phyloP scores from a whole-genome alignment of 2,888 invertebrate species.

The Athalia circularis region DNA sequence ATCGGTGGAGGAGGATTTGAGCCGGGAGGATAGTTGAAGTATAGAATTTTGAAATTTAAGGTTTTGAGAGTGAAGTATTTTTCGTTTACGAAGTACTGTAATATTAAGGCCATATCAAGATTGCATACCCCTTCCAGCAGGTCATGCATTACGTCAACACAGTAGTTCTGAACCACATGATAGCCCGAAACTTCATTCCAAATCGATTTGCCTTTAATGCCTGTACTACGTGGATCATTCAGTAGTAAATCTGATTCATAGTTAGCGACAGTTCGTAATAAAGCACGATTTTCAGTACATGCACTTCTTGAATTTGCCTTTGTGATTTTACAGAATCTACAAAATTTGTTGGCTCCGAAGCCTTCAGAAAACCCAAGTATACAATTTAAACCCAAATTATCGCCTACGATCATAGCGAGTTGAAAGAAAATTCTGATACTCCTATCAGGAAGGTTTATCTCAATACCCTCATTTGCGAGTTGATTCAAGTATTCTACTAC shows the following conservation, averaged over 20 bases:
- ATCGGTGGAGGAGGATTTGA: conserved; percentile 47
- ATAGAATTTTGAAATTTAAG: conserved; percentile 45
- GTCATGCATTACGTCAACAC: conserved; percentile 49
- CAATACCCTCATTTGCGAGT: conserved; percentile 15
- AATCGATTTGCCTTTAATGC: conserved; percentile 39
- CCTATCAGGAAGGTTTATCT: conserved; percentile 55
- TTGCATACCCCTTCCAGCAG: too few relatives aligned
- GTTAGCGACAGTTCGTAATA: not conserved
- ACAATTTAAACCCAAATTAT: conserved; percentile 7
- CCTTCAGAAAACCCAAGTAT: conserved; percentile 16
- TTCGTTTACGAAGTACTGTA: not conserved
- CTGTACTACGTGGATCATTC: conserved; percentile 5
- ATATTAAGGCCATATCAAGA: too few relatives aligned
- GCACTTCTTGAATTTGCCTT: not conserved
- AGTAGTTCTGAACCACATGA: conserved; percentile 43
- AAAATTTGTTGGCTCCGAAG: not conserved
- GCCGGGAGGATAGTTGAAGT: not conserved
- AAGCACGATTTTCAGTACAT: not conserved
- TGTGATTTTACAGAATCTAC: conserved; percentile 12
- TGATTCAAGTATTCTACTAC: conserved; percentile 7
- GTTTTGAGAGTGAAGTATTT: conserved; percentile 47
- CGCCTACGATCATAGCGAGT: conserved; percentile 30
- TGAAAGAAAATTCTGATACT: conserved; percentile 62
- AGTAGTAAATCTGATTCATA: conserved; percentile 3
- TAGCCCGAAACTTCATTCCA: conserved; percentile 38